These are phyloP conservation scores for Dynastes tityus DNA, from an alignment of 2,888 invertebrate genomes.

Conservation along the genomic window DNA sequence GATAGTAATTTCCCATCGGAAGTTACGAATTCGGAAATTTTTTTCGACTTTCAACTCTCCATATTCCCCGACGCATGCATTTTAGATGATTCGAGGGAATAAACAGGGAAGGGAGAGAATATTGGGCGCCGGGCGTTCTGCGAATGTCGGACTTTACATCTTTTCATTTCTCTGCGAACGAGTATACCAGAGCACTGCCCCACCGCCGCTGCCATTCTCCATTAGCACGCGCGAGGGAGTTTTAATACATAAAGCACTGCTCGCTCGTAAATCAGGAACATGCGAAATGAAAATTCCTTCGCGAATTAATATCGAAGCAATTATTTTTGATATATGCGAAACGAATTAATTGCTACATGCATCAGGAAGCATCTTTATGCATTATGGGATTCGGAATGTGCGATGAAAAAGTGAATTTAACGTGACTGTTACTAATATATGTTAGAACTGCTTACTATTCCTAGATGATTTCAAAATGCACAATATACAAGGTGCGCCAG, in stretches of 20 bases:
- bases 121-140: not conserved
- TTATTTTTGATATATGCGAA: slow-evolving; percentile 40
- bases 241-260: slow-evolving; percentile 31
- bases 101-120: not conserved
- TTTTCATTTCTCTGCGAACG: not conserved
- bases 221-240: slow-evolving; percentile 36
- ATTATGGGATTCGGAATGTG: not conserved
- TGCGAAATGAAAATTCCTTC: slow-evolving; percentile 42
- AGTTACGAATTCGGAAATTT: not conserved
- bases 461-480: too few relatives aligned
- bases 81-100: slow-evolving; percentile 16
- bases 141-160: slow-evolving; percentile 10
- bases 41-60: not conserved
- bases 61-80: not conserved
- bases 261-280: slow-evolving; percentile 29
- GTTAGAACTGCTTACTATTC: too few relatives aligned
- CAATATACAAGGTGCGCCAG: too few relatives aligned
- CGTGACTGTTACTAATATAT: too few relatives aligned
- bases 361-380: not conserved
- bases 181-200: not conserved
- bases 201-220: slow-evolving; percentile 22
- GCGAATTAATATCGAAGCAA: slow-evolving; percentile 34
- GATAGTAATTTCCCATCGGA: slow-evolving; percentile 3
- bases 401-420: not conserved
- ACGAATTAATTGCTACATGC: slow-evolving; percentile 12